Base-by-base conservation (phyloP, 2,113 vertebrate species). In the Hippocampus barbouri region DNA sequence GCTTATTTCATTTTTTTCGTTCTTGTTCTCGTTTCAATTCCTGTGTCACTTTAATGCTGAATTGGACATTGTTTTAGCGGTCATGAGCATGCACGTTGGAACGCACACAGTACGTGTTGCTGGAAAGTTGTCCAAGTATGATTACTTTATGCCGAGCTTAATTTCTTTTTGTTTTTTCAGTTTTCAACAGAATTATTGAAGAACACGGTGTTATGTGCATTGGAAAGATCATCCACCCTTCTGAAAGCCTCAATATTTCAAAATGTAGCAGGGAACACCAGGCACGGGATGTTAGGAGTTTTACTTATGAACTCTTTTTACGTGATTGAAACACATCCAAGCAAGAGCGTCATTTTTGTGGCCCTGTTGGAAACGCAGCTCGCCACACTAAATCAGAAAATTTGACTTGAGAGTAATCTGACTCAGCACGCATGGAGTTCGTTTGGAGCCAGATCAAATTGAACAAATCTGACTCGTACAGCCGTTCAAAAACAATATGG, bases 341-440 rank as follows among this genome's bases (percentile, higher is more conserved):
- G 66, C 63, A 69, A 51, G 54, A 61, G 18, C 10, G 49, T 65
- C 60, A 53, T 54, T 85, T 66, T 63, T 77, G 66, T 66, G n/a
- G 51, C 63, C 65, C 66, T 73, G 23, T 2, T 45, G 74, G 57
- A 73, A 49, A 64, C 73, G 72, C 79, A 62, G 78, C 30, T 40
- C 64, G 63, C 40, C n/a, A n/a, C 38, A 34, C 62, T 71, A 75
- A 70, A 70, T 68, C 41, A 65, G 25, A 9, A 40, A 70, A 51
- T 11, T 72, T 82, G 86, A 83, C 79, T 69, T 77, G 71, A 73
- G 70, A 68, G 78, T 71, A 85, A 81, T 68, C 79, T 73, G 76
- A 85, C 66, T 72, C 79, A 73, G 45, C 40, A 30, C 34, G 71
- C n/a, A 9, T 12, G 7, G 61, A 20, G 56, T 71, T 83, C 78